Evolutionary conservation across 2,888 invertebrate species (phyloP), one percentile per base, ranked within the genome.

Genomic region (Idaea straminata): DNA sequence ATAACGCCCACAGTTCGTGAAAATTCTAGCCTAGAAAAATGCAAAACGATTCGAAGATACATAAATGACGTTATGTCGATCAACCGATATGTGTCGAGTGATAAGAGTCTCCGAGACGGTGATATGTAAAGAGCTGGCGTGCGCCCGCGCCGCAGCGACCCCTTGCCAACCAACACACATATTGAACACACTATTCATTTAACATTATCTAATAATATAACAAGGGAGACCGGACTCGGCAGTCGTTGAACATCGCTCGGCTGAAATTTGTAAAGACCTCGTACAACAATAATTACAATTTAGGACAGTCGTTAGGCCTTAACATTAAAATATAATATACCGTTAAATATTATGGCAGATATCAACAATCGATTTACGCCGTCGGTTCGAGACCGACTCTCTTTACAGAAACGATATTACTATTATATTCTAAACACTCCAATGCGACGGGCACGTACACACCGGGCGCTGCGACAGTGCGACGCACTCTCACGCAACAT

Each of bases 271-370:
- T 70, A 81, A 76, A 83, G 79, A 82, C 79, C 80, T 82, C 83
- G 78, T 80, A 82, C 83, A 87, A 87, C 84, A 87, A 87, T 86
- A 85, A 85, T 83, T 84, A 86, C 83, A 89, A 86, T 84, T 85
- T 87, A 89, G 85, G 87, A 91, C 90, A 92, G 91, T 91, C 91
- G 89, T 90, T 90, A 91, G 91, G 92, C 91, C 74, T 91, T 91
- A 89, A 92, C 83, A 79, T 85, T 83, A 84, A 25, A 25, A 25
- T 87, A 88, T 80, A 90, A 90, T 91, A 79, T 92, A 92, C 90
- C 91, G 80, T 86, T 88, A 87, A 80, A 88, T 88, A 91, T 91
- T 92, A 92, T 92, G 92, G 92, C 92, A 92, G 88, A 91, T 91
- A 89, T 91, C 87, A 91, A 92, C 91, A 89, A 90, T 87, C 84